Evolutionary conservation across 2,888 invertebrate species (phyloP).

Genomic region (Aromia moschata): DNA sequence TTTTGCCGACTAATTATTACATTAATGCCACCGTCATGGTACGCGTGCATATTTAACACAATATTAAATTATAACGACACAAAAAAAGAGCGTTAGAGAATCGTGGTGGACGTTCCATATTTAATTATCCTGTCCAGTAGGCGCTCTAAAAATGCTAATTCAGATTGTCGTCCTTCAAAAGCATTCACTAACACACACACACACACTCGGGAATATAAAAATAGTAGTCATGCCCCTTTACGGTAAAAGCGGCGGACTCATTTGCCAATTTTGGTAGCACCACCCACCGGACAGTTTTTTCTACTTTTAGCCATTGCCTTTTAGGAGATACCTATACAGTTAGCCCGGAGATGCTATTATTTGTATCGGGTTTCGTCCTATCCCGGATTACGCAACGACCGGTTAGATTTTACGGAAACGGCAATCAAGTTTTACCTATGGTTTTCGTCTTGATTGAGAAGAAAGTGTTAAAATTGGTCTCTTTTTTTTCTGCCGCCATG

Average conservation of each 20-base stretch:
- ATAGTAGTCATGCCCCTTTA: constrained; percentile 9
- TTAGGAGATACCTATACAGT: background rate
- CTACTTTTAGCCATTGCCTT: background rate
- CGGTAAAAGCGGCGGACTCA: constrained; percentile 5
- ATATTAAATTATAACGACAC: background rate
- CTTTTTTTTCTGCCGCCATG: no score
- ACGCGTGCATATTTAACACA: background rate
- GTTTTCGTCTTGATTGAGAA: no score
- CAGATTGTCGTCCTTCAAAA: constrained; percentile 8
- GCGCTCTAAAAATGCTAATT: constrained; percentile 7
- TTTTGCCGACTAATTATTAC: no score
- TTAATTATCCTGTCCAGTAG: background rate
- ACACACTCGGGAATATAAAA: constrained; percentile 11
- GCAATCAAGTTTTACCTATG: no score
- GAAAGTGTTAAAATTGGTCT: no score
- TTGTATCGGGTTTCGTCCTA: background rate
- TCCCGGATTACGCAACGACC: no score
- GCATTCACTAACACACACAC: constrained; percentile 1
- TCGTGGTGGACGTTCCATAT: background rate
- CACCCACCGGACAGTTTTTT: constrained; percentile 8
- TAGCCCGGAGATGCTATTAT: background rate
- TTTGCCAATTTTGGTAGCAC: constrained; percentile 17
- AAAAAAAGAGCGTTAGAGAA: background rate
- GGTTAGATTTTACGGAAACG: no score
- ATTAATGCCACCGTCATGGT: background rate